Evolutionary conservation across 1,140 invertebrate species (phyloP).

Genomic region (Tyrophagus putrescentiae): DNA sequence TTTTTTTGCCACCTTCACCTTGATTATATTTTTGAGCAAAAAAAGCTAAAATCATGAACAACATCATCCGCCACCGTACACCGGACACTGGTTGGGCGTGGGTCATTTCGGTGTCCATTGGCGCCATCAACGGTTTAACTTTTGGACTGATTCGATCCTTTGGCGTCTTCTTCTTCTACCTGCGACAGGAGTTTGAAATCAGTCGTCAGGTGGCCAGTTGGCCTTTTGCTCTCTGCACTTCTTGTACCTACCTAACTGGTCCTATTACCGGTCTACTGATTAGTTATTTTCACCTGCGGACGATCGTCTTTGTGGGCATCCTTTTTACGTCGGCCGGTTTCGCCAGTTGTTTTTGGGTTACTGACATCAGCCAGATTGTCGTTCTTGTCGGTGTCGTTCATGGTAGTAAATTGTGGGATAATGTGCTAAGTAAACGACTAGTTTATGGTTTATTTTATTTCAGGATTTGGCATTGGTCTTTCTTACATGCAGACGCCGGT

Average conservation of each 20-base stretch:
- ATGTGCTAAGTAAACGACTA: not conserved
- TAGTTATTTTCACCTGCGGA: constrained; percentile 16
- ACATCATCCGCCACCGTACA: constrained; percentile 41
- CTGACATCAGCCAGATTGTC: constrained; percentile 20
- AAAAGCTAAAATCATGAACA: not conserved
- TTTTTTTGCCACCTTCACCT: too few relatives aligned
- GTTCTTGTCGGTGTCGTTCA: constrained; percentile 25
- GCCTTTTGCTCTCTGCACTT: constrained; percentile 27
- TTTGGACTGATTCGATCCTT: constrained; percentile 28
- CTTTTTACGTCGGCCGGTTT: constrained; percentile 23
- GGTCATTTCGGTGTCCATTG: constrained; percentile 46
- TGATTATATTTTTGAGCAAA: too few relatives aligned
- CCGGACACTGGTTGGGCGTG: constrained; percentile 73
- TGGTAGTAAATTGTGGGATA: constrained; percentile 20
- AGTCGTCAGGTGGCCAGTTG: constrained; percentile 25
- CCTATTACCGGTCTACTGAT: constrained; percentile 24
- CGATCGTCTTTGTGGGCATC: constrained; percentile 20
- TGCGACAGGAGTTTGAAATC: constrained; percentile 24
- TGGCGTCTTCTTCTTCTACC: constrained; percentile 26
- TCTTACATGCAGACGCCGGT: constrained; percentile 31
- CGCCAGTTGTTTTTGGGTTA: constrained; percentile 22
- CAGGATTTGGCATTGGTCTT: constrained; percentile 32
- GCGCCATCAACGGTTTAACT: constrained; percentile 21
- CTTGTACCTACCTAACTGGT: constrained; percentile 25
- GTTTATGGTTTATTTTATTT: not conserved